phyloP scores from a whole-genome alignment of 2,113 vertebrate genomes.

The Periophthalmus modestus region DNA sequence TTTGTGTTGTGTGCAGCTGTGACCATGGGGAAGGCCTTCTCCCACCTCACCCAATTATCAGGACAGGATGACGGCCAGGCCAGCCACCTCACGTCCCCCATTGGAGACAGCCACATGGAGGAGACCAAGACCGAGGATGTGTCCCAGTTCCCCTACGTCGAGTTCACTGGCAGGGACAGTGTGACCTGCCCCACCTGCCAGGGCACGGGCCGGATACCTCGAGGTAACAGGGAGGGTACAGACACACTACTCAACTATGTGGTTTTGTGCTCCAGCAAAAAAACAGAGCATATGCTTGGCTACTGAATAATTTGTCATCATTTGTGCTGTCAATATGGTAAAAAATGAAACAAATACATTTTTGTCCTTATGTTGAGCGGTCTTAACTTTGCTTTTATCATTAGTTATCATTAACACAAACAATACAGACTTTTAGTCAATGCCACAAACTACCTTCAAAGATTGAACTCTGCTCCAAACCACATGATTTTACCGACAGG shows the following conservation, averaged over 20 bases:
- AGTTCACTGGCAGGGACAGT: slow-evolving; percentile 95
- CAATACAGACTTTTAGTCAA: no score
- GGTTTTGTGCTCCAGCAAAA: no score
- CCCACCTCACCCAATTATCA: slow-evolving; percentile 79
- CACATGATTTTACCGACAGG: no score
- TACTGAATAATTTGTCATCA: no score
- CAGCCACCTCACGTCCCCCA: slow-evolving; percentile 59
- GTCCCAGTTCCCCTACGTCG: slow-evolving; percentile 96
- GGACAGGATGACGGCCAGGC: slow-evolving; percentile 76
- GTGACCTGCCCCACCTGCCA: slow-evolving; percentile 97
- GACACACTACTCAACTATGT: not conserved
- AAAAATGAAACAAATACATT: not conserved
- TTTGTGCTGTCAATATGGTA: not conserved
- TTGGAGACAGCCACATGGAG: slow-evolving; percentile 75
- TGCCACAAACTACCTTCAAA: no score
- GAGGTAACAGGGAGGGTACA: slow-evolving; percentile 75
- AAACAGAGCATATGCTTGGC: no score
- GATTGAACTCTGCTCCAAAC: no score
- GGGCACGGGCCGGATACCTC: slow-evolving; percentile 95
- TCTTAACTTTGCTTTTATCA: no score
- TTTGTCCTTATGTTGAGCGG: no score
- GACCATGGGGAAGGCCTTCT: slow-evolving; percentile 89
- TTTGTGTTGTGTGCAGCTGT: slow-evolving; percentile 32
- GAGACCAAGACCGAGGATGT: slow-evolving; percentile 84
- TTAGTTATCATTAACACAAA: no score